Evolutionary conservation across 2,797 vertebrate species (phyloP).

Genomic region (Manis javanica): DNA sequence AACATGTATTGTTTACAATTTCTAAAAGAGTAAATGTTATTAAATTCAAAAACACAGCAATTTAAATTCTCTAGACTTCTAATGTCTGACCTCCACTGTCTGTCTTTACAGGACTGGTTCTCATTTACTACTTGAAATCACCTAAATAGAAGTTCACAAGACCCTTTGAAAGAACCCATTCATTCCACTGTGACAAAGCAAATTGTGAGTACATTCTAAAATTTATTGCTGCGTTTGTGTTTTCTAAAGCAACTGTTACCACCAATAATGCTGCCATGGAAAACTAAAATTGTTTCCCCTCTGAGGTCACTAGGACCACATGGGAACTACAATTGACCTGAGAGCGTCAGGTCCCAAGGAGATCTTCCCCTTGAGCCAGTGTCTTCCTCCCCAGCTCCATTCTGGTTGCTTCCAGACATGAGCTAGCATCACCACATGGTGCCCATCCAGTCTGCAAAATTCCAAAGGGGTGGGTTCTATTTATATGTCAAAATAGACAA

Average conservation of each 20-base stretch:
- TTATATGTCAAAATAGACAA: slow-evolving; percentile 78
- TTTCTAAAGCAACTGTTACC: slow-evolving; percentile 4
- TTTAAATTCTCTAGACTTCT: background rate
- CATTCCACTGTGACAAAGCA: background rate
- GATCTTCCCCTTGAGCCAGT: background rate
- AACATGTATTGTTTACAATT: background rate
- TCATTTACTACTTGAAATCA: slow-evolving; percentile 35
- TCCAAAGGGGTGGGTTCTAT: slow-evolving; percentile 61
- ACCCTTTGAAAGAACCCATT: background rate
- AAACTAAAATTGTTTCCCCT: background rate
- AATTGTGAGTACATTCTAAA: slow-evolving; percentile 67
- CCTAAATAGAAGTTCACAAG: slow-evolving; percentile 44
- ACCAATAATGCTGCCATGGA: background rate
- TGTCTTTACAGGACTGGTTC: slow-evolving; percentile 56
- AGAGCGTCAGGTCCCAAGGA: background rate
- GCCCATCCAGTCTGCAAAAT: slow-evolving; percentile 77
- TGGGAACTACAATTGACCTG: background rate
- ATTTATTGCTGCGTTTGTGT: background rate
- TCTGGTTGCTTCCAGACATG: background rate
- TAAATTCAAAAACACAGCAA: slow-evolving; percentile 21
- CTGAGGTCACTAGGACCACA: background rate
- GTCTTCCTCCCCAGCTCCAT: background rate
- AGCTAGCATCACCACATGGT: background rate
- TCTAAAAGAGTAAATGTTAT: background rate
- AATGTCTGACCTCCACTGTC: slow-evolving; percentile 28